Base-by-base conservation (phyloP, 2,113 vertebrate genomes). In the Rhabdornis inornatus region DNA sequence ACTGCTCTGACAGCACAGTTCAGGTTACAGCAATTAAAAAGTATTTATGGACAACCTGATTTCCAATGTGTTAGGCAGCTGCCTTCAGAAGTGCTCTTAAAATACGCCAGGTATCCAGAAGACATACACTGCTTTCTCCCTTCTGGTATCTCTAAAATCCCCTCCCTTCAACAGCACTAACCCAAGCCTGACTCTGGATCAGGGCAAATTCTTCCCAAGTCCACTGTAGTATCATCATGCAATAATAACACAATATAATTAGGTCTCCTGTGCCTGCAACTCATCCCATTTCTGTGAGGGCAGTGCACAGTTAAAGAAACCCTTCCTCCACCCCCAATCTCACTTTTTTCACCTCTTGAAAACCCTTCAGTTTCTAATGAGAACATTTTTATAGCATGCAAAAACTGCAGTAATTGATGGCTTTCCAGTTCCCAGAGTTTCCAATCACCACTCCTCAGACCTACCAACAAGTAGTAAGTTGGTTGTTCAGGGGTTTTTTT, bases 261-360 rank as follows among this genome's bases (percentile, higher is more conserved):
- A 37, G 7, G 59, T 78, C 59, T 80, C 16, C 33, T 61, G 45
- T 83, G 31, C 31, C 31, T 53, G 31, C 56, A 92, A n/a, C 12
- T 35, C 16, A 65, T 9, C 21, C 5, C 10, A 45, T 22, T 86
- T 78, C 69, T 72, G 37, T 18, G 23, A 81, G 15, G 13, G 9
- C 40, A 66, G 20, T 24, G 30, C 70, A 69, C 63, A 93, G 31
- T 18, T 37, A 24, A 57, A 66, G 47, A 63, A 72, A 49, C n/a
- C 23, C 22, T 75, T 81, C 20, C 33, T 49, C 39, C 14, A 37
- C 15, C 7, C 7, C 6, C 6, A 0, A 3, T 7, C 11, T 40
- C 25, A 28, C 13, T 47, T 53, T 66, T n/a, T 19, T 22, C 1
- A 2, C 3, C 13, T 20, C 13, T 23, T 35, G 22, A 91, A 71